Base-by-base conservation (phyloP, 2,797 vertebrate genomes). In the Zalophus californianus region DNA sequence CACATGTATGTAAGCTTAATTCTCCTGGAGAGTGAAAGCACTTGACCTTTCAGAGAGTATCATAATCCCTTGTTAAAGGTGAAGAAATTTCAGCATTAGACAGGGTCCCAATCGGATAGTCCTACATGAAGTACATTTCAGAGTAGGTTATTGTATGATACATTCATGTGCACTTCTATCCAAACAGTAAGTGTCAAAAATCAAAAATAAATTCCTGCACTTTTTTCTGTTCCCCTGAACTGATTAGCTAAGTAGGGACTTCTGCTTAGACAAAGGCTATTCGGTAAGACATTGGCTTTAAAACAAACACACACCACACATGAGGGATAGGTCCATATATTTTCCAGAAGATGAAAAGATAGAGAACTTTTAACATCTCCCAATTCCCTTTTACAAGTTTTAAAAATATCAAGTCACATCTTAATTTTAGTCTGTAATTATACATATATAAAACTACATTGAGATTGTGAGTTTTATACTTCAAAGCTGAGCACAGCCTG, bases 401-500 rank as follows among this genome's bases (percentile, higher is more conserved):
- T 52, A 38, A 92, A 79, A 68, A 87, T 75, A 88, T 64, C 8
- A 72, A 91, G 27, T 80, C 38, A 60, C 5, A 84, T 35, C 27
- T 86, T 87, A 80, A 95, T 64, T 94, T 95, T 88, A 94, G 27
- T 41, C 8, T 41, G 18, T 82, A 82, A 78, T 91, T 88, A 77
- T 32, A 87, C 91, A 77, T 58, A 38, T 73, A n/a, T 16, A 80
- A 90, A 96, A 66, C 5, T 72, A 48, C 12, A 91, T 2, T 94
- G 78, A 52, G 32, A 82, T 86, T 60, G 48, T 64, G 48, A 78
- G 7, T 85, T 96, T 16, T 70, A 1, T 73, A 83, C 90, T 95
- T 72, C 38, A 70, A 88, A 93, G 62, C 44, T 54, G 23, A 93
- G 72, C 35, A 82, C 0, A 83, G 25, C 56, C 7, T 91, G 32